Evolutionary conservation across 1,140 invertebrate species (phyloP), one percentile per base, ranked within the genome.

Genomic region (Bombus huntii): DNA sequence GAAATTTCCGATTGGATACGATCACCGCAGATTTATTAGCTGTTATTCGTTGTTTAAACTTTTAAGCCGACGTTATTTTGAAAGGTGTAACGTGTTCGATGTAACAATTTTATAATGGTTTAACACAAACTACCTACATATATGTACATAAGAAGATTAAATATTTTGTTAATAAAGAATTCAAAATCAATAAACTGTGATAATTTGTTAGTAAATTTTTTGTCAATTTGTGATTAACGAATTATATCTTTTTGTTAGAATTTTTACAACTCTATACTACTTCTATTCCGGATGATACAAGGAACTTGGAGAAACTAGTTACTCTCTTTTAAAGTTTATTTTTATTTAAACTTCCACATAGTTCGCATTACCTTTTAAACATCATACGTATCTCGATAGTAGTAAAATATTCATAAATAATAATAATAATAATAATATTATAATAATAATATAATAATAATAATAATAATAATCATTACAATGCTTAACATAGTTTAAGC

Each of bases 341-440:
- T 92, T 92, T 90, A 91, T 92, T 92, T 92, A 81, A 92, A 91
- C 85, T 89, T 91, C 76, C 89, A 88, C 85, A 82, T 77, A 85
- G 57, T 90, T 90, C 88, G 89, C 90, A 90, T 93, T 92, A 92
- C 90, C 89, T 92, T 85, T 91, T 91, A 90, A 92, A 89, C 80
- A 90, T 90, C 89, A 90, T 91, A 86, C 87, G 75, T 89, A 87
- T 93, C 83, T 93, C 89, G 86, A 91, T 89, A 93, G 92, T 93
- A 93, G 92, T 94, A 92, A 93, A 94, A 92, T 92, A 93, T 90
- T 93, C 92, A 94, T 93, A 93, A 93, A 93, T 93, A 93, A 93
- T 93, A 91, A 79, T 78, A 70, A 79, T 92, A 22, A 72, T 92
- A 22, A 72, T 81, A 31, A 81, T 92, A 81, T 90, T 87, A 90